Conservation (phyloP, 2,888 invertebrate genomes). For the Orgyia antiqua region DNA sequence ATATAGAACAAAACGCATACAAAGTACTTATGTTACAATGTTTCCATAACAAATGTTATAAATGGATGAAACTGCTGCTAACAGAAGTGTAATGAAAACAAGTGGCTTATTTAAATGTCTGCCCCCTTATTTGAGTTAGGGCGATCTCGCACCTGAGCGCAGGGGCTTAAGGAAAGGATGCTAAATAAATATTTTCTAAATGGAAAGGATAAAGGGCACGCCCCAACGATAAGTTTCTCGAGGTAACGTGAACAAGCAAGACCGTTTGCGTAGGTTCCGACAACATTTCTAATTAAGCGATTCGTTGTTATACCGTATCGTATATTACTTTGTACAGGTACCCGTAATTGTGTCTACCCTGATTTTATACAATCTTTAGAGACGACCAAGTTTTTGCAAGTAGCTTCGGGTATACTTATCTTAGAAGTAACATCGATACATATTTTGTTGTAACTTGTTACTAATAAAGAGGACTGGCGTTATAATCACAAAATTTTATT, state of each 20-base stretch:
- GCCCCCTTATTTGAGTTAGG: slow-evolving; percentile 66
- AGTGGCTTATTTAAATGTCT: slow-evolving; percentile 66
- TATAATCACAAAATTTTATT: too few relatives aligned
- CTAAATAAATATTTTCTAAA: slow-evolving; percentile 74
- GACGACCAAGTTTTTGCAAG: too few relatives aligned
- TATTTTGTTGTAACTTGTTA: too few relatives aligned
- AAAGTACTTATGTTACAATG: slow-evolving; percentile 16
- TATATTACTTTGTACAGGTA: slow-evolving; percentile 23
- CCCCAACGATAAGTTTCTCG: slow-evolving; percentile 61
- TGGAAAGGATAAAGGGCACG: slow-evolving; percentile 68
- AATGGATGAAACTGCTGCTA: slow-evolving; percentile 21
- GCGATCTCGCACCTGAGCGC: slow-evolving; percentile 65
- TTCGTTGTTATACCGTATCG: slow-evolving; percentile 34
- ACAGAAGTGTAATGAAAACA: slow-evolving; percentile 54
- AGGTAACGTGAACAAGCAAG: slow-evolving; percentile 51
- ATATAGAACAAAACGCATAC: neutral
- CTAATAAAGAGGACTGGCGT: too few relatives aligned
- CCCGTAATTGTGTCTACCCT: slow-evolving; percentile 19
- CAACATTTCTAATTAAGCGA: slow-evolving; percentile 60
- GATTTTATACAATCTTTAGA: slow-evolving; percentile 17
- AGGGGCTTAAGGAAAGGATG: slow-evolving; percentile 68
- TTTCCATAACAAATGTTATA: slow-evolving; percentile 28
- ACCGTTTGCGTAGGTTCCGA: slow-evolving; percentile 54
- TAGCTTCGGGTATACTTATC: too few relatives aligned
- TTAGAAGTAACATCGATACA: too few relatives aligned